phyloP scores from a whole-genome alignment of 92 coral and sea anemone genomes.

The Porites rus region DNA sequence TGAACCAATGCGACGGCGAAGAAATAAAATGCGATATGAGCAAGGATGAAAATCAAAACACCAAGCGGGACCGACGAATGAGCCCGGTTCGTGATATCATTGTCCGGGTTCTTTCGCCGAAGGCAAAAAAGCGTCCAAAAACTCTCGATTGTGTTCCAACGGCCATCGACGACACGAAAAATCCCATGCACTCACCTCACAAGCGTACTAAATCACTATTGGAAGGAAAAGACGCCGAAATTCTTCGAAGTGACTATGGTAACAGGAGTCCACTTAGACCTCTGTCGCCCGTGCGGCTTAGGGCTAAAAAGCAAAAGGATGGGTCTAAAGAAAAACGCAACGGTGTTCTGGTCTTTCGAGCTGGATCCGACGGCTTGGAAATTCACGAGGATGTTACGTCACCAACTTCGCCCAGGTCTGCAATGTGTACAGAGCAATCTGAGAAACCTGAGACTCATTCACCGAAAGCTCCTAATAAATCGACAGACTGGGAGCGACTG shows the following conservation, averaged over 20 bases:
- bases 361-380: slow-evolving; percentile 81
- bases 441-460: slow-evolving; percentile 26
- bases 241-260: neutral
- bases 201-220: slow-evolving; percentile 78
- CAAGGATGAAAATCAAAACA: slow-evolving; percentile 49
- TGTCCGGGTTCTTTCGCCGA: slow-evolving; percentile 83
- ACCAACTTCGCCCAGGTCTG: slow-evolving; percentile 47
- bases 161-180: neutral
- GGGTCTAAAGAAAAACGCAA: slow-evolving; percentile 75
- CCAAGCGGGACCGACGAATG: slow-evolving; percentile 70
- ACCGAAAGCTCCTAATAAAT: slow-evolving; percentile 37
- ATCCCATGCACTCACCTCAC: slow-evolving; percentile 30
- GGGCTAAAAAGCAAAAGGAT: slow-evolving; percentile 57
- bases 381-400: slow-evolving; percentile 73
- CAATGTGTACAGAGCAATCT: slow-evolving; percentile 18
- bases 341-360: slow-evolving; percentile 83
- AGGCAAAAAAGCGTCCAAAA: slow-evolving; percentile 80
- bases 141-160: slow-evolving; percentile 80
- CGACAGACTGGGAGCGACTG: slow-evolving; percentile 75
- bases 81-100: slow-evolving; percentile 88
- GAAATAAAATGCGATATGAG: slow-evolving; percentile 21
- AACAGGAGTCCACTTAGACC: slow-evolving; percentile 47
- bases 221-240: slow-evolving; percentile 78
- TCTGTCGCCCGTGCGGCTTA: slow-evolving; percentile 62
- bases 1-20: slow-evolving; percentile 35